Evolutionary conservation across 2,113 vertebrate species (phyloP), one percentile per base, ranked within the genome.

Genomic region (Litocranius walleri): DNA sequence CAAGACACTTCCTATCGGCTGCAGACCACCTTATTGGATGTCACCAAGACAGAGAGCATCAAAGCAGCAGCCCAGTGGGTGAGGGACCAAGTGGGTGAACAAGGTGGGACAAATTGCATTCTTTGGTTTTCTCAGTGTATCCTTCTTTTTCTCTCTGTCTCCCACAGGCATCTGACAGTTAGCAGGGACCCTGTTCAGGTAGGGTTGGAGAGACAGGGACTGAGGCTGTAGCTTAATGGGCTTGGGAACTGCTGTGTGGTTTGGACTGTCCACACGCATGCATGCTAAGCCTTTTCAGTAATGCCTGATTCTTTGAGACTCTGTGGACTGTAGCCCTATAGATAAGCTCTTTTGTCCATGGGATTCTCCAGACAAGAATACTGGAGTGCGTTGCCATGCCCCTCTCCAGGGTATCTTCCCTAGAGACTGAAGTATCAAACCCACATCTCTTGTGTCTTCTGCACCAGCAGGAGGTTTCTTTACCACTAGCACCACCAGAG

Each of bases 21-120:
- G 29, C 98, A 98, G 50, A 99, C 99, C 12, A 21, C 98, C 36
- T 98, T 99, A 25, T 94, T 99, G 96, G 99, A 99, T 17, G 99
- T 99, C 96, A 98, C 98, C 62, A 98, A 99, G 90, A 97, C 98
- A 0, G 98, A 98, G 36, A 99, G 98, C 86, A 98, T 99, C 80
- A 82, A 77, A 23, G 98, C 98, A 2, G 98, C 98, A 4, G 88
- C 99, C 14, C 98, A 98, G 78, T 98, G 98, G 97, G 98, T 99
- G 71, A 98, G 98, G 77, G 91, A 96, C 81, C 71, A 98, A 30
- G 99, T 99, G 86, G 99, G 99, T 0, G 92, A 99, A 48, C 98
- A 93, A 97, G 99, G 99, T 99, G 97, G 74, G 97, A 85, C 0
- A 9, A 89, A 52, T 33, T 52, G 19, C 15, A 23, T 94, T 94